Conservation (phyloP, 2,113 vertebrate species). For the Nanger granti region DNA sequence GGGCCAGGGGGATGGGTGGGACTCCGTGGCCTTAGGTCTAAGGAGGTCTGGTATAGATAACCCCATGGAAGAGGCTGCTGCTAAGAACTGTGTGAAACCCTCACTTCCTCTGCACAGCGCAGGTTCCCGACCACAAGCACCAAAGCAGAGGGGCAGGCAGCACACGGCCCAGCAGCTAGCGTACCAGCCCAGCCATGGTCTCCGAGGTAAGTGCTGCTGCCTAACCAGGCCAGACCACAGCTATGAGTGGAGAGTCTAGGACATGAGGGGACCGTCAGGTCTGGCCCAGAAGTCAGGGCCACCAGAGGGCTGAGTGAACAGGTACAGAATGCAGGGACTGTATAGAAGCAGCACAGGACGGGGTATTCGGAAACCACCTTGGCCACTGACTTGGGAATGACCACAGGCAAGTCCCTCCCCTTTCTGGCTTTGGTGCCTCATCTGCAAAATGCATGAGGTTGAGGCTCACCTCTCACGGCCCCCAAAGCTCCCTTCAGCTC, state of each 20-base stretch:
- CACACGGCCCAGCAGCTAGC: not conserved
- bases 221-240: not conserved
- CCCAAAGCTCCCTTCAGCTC: not conserved
- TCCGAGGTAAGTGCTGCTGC: constrained; percentile 52
- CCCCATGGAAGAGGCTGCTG: constrained; percentile 41
- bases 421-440: not conserved
- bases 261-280: not conserved
- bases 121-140: constrained; percentile 47
- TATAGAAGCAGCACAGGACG: not conserved
- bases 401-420: not conserved
- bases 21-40: not conserved
- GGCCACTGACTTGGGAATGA: not conserved
- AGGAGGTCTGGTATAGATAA: not conserved
- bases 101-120: constrained; percentile 57
- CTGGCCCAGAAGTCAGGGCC: not conserved
- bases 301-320: not conserved
- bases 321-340: not conserved
- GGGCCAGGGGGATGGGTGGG: not conserved
- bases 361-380: not conserved
- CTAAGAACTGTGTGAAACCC: constrained; percentile 19
- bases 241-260: not conserved
- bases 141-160: constrained; percentile 33
- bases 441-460: not conserved
- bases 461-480: not conserved
- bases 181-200: constrained; percentile 10